A percentile compares a stretch with the other conserved stretches of the same genome.
Evolutionary conservation across 92 coral and sea anemone species (phyloP).

Genomic region (Porites cylindrica): DNA sequence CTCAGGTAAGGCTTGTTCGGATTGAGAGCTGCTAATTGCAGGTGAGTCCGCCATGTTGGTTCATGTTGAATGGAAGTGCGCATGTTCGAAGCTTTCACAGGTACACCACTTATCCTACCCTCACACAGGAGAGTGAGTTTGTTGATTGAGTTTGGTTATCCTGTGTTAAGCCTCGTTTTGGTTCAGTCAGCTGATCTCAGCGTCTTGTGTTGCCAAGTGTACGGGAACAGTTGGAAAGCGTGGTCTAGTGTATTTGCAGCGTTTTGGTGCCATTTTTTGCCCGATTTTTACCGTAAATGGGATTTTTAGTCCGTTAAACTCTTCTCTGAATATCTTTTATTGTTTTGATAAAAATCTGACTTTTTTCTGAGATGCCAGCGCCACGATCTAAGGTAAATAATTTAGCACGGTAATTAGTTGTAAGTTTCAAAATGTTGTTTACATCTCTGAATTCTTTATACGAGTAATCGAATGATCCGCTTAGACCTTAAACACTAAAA

Average conservation of each 20-base stretch:
- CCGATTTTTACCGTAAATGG: not conserved
- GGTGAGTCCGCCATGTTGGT: slow-evolving; percentile 64
- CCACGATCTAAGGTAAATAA: slow-evolving; percentile 57
- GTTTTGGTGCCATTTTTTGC: not conserved
- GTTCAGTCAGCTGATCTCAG: slow-evolving; percentile 59
- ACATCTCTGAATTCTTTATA: not conserved
- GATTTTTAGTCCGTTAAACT: not conserved
- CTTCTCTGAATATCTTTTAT: not conserved
- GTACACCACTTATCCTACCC: not conserved
- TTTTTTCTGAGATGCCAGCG: slow-evolving; percentile 38
- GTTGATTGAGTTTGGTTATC: not conserved
- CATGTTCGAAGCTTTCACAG: not conserved
- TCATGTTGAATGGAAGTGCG: slow-evolving; percentile 44
- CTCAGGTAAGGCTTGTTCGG: slow-evolving; percentile 18
- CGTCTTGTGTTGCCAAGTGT: slow-evolving; percentile 79
- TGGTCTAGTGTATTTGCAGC: not conserved
- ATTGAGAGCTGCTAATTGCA: slow-evolving; percentile 35
- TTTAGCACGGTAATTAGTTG: not conserved
- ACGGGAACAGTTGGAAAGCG: slow-evolving; percentile 27
- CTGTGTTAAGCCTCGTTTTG: slow-evolving; percentile 78
- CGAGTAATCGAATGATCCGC: not conserved
- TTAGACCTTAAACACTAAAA: not conserved
- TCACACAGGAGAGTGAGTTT: no score
- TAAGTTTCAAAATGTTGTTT: not conserved
- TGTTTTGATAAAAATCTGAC: slow-evolving; percentile 36